Percentiles rank a stretch among this genome's conserved stretches.
These are phyloP conservation scores for Zapornia atra DNA, from an alignment of 2,113 vertebrate genomes.

Conservation along the genomic window DNA sequence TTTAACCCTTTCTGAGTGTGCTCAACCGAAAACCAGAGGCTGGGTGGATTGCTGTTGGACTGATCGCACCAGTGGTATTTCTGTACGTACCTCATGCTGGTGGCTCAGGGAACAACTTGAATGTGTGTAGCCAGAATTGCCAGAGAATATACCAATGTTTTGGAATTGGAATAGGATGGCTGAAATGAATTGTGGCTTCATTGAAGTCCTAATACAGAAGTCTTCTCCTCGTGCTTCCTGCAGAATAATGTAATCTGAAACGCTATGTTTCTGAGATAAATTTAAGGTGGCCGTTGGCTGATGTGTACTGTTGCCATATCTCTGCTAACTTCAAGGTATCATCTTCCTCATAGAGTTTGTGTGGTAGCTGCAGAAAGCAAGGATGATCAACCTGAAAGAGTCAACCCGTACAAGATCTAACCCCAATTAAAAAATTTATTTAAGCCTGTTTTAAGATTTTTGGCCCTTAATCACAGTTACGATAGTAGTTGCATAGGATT, in stretches of 20 bases:
- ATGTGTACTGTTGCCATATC: neutral
- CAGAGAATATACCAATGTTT: neutral
- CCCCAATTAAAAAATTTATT: neutral
- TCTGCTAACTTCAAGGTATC: neutral
- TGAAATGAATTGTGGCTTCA: neutral
- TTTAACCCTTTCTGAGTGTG: fast-evolving
- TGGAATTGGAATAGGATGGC: neutral
- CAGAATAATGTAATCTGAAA: neutral
- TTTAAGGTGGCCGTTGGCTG: neutral
- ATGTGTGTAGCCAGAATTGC: neutral
- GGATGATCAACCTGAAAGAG: neutral
- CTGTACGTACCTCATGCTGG: neutral
- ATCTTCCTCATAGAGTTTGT: neutral
- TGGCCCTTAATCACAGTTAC: neutral
- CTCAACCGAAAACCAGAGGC: fast-evolving
- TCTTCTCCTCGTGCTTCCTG: neutral
- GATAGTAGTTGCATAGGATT: neutral
- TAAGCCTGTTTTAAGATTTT: neutral
- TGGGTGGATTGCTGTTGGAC: neutral
- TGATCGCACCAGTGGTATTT: neutral
- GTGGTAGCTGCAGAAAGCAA: neutral
- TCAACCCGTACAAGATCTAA: neutral
- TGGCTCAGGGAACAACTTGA: neutral
- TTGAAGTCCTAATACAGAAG: neutral
- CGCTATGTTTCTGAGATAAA: neutral